A percentile compares a stretch with the other conserved stretches of the same genome.
These are phyloP conservation scores for Pachyseris speciosa DNA, from an alignment of 64 coral and sea anemone species.

Conservation along the genomic window DNA sequence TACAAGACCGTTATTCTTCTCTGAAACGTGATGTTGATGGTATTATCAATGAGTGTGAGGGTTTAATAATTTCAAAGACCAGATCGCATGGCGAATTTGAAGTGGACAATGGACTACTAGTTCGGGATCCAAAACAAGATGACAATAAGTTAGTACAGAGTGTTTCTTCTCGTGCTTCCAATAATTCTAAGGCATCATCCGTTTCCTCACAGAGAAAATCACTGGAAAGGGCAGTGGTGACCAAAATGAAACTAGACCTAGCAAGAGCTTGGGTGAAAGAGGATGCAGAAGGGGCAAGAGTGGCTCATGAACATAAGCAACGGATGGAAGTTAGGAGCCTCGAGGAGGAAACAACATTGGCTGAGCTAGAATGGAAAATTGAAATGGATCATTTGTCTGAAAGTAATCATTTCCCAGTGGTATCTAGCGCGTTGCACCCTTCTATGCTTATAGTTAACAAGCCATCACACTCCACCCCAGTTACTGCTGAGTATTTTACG, in stretches of 20 bases:
- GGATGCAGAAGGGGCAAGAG: slow-evolving; percentile 6
- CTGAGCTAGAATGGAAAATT: slow-evolving; percentile 10
- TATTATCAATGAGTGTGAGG: neutral
- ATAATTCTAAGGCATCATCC: too few relatives aligned
- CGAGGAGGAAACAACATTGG: neutral
- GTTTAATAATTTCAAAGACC: neutral
- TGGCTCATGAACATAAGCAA: neutral
- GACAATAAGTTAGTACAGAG: neutral
- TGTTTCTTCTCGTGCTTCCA: too few relatives aligned
- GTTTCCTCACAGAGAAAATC: too few relatives aligned
- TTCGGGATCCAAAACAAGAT: neutral
- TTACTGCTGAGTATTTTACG: too few relatives aligned
- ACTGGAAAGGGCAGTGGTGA: neutral
- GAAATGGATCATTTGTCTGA: neutral
- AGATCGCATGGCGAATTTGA: neutral
- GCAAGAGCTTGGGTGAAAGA: slow-evolving; percentile 16
- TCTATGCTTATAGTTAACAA: neutral
- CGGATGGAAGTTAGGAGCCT: slow-evolving; percentile 21
- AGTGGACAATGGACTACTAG: neutral
- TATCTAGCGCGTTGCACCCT: neutral
- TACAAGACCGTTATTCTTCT: neutral
- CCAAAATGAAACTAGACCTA: slow-evolving; percentile 31
- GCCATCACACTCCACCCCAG: neutral
- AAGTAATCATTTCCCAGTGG: neutral
- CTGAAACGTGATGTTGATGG: neutral